phyloP scores from a whole-genome alignment of 2,797 vertebrate genomes.

The Nothura maculosa region DNA sequence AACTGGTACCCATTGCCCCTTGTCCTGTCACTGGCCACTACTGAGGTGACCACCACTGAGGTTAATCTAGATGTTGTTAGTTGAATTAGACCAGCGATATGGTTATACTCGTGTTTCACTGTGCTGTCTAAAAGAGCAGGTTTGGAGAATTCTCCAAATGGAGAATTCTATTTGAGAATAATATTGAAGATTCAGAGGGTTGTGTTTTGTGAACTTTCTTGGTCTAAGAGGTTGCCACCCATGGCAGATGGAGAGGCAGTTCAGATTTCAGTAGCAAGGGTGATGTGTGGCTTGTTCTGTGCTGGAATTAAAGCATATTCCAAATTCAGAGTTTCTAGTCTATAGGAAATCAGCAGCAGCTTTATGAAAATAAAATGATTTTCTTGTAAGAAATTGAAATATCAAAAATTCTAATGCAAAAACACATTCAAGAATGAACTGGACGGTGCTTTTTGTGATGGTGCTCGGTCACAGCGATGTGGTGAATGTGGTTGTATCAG shows the following conservation, averaged over 20 bases:
- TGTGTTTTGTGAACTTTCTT: neutral
- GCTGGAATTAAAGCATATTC: neutral
- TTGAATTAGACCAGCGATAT: neutral
- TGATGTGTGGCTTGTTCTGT: neutral
- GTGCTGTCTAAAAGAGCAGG: neutral
- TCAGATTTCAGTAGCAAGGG: neutral
- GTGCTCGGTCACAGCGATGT: neutral
- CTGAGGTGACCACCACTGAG: too few species aligned
- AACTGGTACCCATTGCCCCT: too few species aligned
- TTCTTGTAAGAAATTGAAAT: neutral
- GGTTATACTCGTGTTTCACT: neutral
- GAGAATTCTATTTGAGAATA: neutral
- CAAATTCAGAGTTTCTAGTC: neutral
- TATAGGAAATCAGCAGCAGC: neutral
- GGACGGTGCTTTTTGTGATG: fast-evolving
- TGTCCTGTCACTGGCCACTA: too few species aligned
- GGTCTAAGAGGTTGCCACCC: neutral
- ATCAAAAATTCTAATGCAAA: neutral
- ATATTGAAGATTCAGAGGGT: neutral
- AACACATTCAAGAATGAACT: neutral
- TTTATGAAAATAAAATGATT: neutral
- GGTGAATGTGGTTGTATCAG: fast-evolving
- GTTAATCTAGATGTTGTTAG: neutral
- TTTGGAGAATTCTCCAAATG: neutral
- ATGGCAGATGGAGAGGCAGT: neutral